Evolutionary conservation across 2,888 invertebrate genomes (phyloP).

Genomic region (Sinhomidia bicolor): DNA sequence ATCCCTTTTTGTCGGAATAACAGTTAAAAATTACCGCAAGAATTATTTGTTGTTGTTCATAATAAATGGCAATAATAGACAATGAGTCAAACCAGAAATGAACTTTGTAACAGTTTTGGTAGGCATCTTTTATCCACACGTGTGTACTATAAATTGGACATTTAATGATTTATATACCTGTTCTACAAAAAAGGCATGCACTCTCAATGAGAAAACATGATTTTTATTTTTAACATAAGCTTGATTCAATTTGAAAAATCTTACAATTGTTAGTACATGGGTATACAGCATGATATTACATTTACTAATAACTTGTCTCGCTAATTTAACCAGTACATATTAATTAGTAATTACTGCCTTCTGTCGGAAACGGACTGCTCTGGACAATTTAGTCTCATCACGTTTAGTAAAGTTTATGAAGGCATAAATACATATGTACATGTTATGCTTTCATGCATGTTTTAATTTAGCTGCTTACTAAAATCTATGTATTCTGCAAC

Average conservation of each 20-base stretch:
- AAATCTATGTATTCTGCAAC: not conserved
- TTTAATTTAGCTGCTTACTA: not conserved
- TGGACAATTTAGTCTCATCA: too few species aligned
- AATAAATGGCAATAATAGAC: not conserved
- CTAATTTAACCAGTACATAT: not conserved
- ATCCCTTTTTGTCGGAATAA: not conserved
- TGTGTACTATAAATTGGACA: slow-evolving; percentile 13
- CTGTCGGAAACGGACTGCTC: not conserved
- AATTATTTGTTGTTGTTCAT: not conserved
- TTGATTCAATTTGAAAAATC: not conserved
- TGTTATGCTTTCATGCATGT: not conserved
- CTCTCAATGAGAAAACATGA: not conserved
- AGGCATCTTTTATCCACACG: not conserved
- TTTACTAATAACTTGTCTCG: not conserved
- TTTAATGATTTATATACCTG: not conserved
- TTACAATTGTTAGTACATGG: not conserved
- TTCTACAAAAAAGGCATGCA: not conserved
- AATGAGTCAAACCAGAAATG: not conserved
- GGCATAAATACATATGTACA: not conserved
- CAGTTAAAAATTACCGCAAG: not conserved
- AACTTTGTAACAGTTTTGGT: not conserved
- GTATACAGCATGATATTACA: not conserved
- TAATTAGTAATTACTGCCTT: not conserved
- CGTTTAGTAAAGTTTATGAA: not conserved
- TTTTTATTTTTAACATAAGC: not conserved